These are phyloP conservation scores for Oenanthe melanoleuca DNA, from an alignment of 2,113 vertebrate species.

Conservation along the genomic window DNA sequence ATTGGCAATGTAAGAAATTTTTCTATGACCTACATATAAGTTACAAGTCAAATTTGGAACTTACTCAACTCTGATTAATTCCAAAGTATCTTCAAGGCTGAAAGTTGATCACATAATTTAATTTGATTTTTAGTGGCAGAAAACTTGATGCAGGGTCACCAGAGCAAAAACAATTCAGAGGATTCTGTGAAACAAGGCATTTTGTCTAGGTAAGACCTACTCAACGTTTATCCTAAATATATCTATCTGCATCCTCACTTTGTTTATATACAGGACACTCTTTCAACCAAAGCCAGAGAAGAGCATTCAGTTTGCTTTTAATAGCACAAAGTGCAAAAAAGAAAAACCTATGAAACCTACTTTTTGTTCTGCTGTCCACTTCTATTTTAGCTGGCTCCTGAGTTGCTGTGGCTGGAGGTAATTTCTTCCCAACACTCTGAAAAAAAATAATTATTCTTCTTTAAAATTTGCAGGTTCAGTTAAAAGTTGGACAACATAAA, in stretches of 20 bases:
- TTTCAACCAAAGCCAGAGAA: background rate
- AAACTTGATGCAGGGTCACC: background rate
- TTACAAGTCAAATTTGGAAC: background rate
- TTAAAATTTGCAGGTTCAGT: slow-evolving; percentile 36
- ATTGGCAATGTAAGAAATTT: background rate
- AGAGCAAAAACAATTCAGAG: background rate
- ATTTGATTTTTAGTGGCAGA: slow-evolving; percentile 11
- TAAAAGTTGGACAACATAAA: slow-evolving; percentile 18
- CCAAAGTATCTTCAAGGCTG: background rate
- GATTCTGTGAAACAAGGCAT: background rate
- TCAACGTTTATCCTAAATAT: background rate
- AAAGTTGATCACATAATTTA: background rate
- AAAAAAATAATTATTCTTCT: slow-evolving; percentile 40
- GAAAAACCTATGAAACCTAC: slow-evolving; percentile 76
- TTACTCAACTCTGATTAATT: background rate
- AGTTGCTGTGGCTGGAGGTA: slow-evolving; percentile 71
- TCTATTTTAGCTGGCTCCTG: slow-evolving; percentile 89
- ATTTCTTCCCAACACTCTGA: slow-evolving; percentile 85
- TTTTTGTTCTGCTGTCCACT: slow-evolving; percentile 88
- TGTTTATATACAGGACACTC: background rate
- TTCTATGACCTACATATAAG: background rate
- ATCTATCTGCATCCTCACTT: background rate
- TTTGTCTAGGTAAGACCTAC: background rate
- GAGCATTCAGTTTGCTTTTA: background rate
- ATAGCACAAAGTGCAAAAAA: slow-evolving; percentile 14